Percentiles rank a stretch among this genome's conserved stretches.
phyloP scores from a whole-genome alignment of 2,888 invertebrate genomes.

The Stictocephala bisonia region DNA sequence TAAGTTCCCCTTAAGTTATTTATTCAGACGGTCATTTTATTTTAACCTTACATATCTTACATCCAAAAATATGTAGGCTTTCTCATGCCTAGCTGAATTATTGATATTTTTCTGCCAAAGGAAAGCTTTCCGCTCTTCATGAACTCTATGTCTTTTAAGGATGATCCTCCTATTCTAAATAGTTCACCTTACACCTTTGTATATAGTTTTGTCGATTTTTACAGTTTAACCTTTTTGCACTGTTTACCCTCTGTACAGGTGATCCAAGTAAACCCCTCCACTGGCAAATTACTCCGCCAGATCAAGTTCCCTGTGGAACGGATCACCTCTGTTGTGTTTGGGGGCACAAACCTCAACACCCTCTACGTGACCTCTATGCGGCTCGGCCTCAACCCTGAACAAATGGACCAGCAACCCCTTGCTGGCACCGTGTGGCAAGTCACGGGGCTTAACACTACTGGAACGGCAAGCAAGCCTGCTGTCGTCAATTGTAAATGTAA shows the following conservation, averaged over 20 bases:
- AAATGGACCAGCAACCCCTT: slow-evolving; percentile 65
- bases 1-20: no score
- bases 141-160: no score
- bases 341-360: slow-evolving; percentile 73
- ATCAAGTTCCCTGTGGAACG: slow-evolving; percentile 71
- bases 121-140: no score
- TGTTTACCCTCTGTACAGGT: slow-evolving; percentile 65
- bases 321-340: slow-evolving; percentile 77
- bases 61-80: no score
- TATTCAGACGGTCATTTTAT: no score
- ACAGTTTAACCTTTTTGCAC: not conserved
- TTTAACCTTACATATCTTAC: no score
- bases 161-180: no score
- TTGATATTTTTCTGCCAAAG: no score
- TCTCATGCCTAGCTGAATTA: no score
- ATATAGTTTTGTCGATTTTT: no score
- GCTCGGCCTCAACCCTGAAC: slow-evolving; percentile 65
- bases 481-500: slow-evolving; percentile 7
- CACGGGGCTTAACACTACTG: slow-evolving; percentile 65
- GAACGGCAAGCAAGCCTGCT: slow-evolving; percentile 55
- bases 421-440: slow-evolving; percentile 67
- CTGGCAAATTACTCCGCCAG: slow-evolving; percentile 69
- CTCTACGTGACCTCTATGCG: slow-evolving; percentile 75
- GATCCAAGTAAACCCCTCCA: slow-evolving; percentile 70
- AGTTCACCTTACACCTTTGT: no score